phyloP scores from a whole-genome alignment of 2,888 invertebrate species.

The Caenorhabditis macrosperma region DNA sequence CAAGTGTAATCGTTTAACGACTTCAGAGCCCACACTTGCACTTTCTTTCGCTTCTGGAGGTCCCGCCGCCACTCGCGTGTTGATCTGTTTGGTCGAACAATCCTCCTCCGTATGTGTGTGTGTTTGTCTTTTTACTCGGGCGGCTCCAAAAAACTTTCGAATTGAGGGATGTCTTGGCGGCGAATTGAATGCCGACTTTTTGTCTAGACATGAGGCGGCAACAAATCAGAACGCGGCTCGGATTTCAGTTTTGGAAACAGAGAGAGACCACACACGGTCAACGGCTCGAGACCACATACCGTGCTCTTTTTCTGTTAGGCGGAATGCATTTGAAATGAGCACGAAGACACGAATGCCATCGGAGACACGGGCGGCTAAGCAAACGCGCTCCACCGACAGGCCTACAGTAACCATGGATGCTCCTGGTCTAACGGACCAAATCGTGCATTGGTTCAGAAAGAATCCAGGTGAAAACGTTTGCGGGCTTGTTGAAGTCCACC shows the following conservation, averaged over 20 bases:
- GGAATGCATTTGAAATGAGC: background rate
- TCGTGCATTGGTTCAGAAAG: too few relatives aligned
- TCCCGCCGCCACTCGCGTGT: background rate
- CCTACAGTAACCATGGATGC: too few relatives aligned
- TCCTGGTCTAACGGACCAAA: too few relatives aligned
- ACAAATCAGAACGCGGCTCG: background rate
- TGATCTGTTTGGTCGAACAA: constrained; percentile 5
- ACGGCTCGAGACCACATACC: background rate
- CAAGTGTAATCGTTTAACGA: constrained; percentile 40
- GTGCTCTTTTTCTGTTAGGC: too few relatives aligned
- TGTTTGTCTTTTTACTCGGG: constrained; percentile 16
- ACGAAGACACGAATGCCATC: background rate
- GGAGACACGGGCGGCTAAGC: background rate
- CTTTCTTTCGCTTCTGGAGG: constrained; percentile 19
- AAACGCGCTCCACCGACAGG: too few relatives aligned
- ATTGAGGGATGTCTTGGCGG: too few relatives aligned
- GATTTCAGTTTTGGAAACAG: background rate
- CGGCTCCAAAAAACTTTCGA: background rate
- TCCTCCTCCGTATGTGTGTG: background rate
- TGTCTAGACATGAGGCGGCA: constrained; percentile 15
- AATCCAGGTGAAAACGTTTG: too few relatives aligned
- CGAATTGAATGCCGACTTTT: too few relatives aligned
- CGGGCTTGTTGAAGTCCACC: too few relatives aligned
- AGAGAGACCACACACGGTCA: background rate
- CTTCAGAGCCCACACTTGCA: constrained; percentile 9